Evolutionary conservation across 2,797 vertebrate genomes (phyloP).

Genomic region (Acipenser ruthenus): DNA sequence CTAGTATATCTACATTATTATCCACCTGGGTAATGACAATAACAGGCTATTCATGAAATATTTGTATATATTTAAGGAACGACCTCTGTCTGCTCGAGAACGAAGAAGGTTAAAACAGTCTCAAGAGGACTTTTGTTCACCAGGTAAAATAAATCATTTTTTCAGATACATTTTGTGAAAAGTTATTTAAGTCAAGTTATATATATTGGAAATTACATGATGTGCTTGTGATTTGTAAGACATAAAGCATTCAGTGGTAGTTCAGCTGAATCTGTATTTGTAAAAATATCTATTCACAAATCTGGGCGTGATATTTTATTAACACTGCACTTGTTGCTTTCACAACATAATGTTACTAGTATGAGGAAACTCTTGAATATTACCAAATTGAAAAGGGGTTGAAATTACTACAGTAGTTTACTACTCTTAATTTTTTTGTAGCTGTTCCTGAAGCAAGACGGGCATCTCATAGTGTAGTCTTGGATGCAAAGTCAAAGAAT

Average conservation of each 20-base stretch:
- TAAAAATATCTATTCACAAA: too few relatives aligned
- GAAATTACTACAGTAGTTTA: neutral
- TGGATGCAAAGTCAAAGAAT: constrained; percentile 41
- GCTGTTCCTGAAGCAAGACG: constrained; percentile 50
- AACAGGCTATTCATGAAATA: neutral
- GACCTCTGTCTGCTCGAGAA: constrained; percentile 85
- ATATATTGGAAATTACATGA: too few relatives aligned
- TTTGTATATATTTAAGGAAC: constrained; percentile 60
- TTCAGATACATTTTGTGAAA: too few relatives aligned
- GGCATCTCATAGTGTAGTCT: constrained; percentile 48
- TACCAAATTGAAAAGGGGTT: neutral
- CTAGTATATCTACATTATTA: too few relatives aligned
- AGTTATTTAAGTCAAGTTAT: too few relatives aligned
- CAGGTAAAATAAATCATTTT: constrained; percentile 48
- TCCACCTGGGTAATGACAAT: too few relatives aligned
- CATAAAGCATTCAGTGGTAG: too few relatives aligned
- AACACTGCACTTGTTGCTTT: too few relatives aligned
- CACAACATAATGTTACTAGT: neutral
- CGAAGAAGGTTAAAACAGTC: constrained; percentile 84
- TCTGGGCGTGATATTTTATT: too few relatives aligned
- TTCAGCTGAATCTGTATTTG: too few relatives aligned
- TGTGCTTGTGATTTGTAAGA: too few relatives aligned
- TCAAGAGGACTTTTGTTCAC: constrained; percentile 54
- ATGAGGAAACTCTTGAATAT: neutral
- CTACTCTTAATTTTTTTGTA: constrained; percentile 28